Base-by-base conservation (phyloP, 92 coral and sea anemone species). In the Epizoanthus fatuus region DNA sequence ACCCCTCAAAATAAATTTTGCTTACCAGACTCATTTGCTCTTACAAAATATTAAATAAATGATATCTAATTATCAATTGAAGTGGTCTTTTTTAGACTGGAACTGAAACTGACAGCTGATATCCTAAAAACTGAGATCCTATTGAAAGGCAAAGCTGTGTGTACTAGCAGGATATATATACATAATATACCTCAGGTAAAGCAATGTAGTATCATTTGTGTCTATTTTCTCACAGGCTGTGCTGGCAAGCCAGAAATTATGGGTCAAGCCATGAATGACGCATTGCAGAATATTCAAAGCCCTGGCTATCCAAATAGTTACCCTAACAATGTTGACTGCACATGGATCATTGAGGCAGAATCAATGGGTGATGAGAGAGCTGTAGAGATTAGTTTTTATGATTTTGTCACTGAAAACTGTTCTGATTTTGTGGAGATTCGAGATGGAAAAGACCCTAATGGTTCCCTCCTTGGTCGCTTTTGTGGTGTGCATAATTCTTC, bases 271-370 rank as follows among this genome's bases (percentile, higher is more conserved):
- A 77, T 74, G 75, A 22, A 62, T 10, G 84, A 72, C 65, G 78
- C 88, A 72, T 45, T 53, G 37, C 87, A 86, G 53, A n/a, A 55
- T 38, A 38, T 88, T 52, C 25, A 55, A 67, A 88, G 92, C 39
- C 92, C 92, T n/a, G 69, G 69, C 57, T 75, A 81, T 75, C 80
- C 80, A 56, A 75, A 81, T 2, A 85, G 68, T n/a, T 88, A 88
- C 59, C 88, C 92, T 11, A 82, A 55, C 62, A 82, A 82, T 25
- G 84, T 52, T 44, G 92, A 82, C 29, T 88, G 92, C 32, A 64
- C 57, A 8, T 88, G 92, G 92, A 85, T 88, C 16, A 88, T 88
- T 22, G 58, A 77, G 29, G 42, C 82, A 3, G 82, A 77, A 19
- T 19, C 49, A 2, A 29, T 77, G 16, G 13, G 11, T 2, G 38